Base-by-base conservation (phyloP, 2,113 vertebrate genomes). In the Daubentonia madagascariensis region DNA sequence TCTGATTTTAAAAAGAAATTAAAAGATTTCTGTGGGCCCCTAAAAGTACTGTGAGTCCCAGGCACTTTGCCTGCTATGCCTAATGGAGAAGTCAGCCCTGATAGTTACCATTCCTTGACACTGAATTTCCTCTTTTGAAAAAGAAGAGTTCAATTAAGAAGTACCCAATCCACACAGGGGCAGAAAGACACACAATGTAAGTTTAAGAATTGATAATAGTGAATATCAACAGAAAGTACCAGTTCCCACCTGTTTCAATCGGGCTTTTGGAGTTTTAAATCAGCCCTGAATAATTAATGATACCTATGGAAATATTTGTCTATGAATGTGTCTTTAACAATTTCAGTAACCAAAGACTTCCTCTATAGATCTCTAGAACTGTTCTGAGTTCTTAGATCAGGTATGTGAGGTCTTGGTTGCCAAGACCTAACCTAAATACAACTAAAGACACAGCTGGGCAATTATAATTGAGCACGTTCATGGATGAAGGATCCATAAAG, bases 401-500 rank as follows among this genome's bases (percentile, higher is more conserved):
- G 93, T 97, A 78, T 57, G 65, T 87, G 81, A 95, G 57, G 54
- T 88, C 73, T 96, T 43, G 3, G 76, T 93, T 85, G 81, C 78
- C 85, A 88, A 85, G 43, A 97, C 37, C 32, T 79, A 81, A 32
- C 83, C 54, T 73, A 67, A 83, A 89, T 79, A 93, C 43, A 97
- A 59, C 75, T 98, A 92, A 96, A 95, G 93, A 87, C 80, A 68
- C 84, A 97, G 75, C 96, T 91, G 72, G 85, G 65, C 83, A 91
- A 22, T 96, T 96, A 92, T 96, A 97, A 95, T 85, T 85, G 94
- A 75, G 45, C 85, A 97, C 95, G 90, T 97, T 97, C 93, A 84
- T 95, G 91, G 96, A 94, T 94, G 91, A 98, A 94, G 96, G 93
- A 92, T 81, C 81, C 88, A 84, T 97, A 94, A 97, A 97, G 75